Percentiles rank a stretch among this genome's conserved stretches.
These are phyloP conservation scores for Arge pagana DNA, from an alignment of 2,888 invertebrate genomes.

Conservation along the genomic window DNA sequence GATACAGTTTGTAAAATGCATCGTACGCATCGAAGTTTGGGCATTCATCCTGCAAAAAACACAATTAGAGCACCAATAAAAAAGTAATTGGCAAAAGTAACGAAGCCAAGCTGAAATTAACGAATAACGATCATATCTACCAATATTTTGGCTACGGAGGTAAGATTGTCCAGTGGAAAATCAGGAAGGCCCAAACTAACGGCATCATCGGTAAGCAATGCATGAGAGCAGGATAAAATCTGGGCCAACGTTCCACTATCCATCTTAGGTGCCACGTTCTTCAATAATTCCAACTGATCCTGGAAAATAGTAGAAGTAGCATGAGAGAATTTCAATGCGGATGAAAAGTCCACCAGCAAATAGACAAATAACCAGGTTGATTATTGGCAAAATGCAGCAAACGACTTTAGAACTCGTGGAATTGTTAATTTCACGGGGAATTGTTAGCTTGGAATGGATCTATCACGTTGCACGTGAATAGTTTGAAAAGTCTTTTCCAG, in stretches of 20 bases:
- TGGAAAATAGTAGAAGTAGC: too few species aligned
- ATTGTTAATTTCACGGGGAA: too few species aligned
- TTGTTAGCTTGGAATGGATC: too few species aligned
- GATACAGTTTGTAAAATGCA: constrained; percentile 79
- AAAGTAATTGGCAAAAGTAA: too few species aligned
- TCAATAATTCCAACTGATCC: constrained; percentile 64
- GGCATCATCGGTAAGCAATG: constrained; percentile 78
- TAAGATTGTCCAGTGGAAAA: constrained; percentile 85
- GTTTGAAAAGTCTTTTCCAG: too few species aligned
- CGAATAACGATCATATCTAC: constrained; percentile 61
- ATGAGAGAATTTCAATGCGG: too few species aligned
- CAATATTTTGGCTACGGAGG: constrained; percentile 69
- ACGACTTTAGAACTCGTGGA: too few species aligned
- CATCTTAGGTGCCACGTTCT: constrained; percentile 60
- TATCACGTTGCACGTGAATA: constrained; percentile 38
- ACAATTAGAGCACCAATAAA: too few species aligned
- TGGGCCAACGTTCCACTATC: constrained; percentile 60
- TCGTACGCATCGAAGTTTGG: constrained; percentile 70
- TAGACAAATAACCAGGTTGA: too few species aligned
- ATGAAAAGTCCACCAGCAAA: too few species aligned
- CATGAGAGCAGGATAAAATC: constrained; percentile 70
- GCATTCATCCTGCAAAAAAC: constrained; percentile 68
- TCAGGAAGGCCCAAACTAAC: constrained; percentile 77
- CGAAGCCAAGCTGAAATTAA: too few species aligned
- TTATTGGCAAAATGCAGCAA: too few species aligned